Base-by-base conservation (phyloP, 2,888 invertebrate species). In the Harpalus rubripes region DNA sequence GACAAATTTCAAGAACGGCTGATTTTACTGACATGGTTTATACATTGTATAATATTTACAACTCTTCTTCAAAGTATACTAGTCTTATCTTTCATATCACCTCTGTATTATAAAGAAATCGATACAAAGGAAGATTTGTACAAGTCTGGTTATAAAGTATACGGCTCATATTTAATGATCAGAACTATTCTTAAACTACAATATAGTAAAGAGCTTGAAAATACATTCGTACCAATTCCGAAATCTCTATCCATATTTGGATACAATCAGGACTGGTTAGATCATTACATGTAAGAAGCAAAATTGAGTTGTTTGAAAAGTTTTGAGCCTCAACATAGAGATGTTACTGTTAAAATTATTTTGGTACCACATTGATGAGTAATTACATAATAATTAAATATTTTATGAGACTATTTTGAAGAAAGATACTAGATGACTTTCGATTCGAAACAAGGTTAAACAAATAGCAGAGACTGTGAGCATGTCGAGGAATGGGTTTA, bases 21-120 rank as follows among this genome's bases (percentile, higher is more conserved):
- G 10, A 58, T 78, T 12, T 12, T 78, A 56, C 0, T 78, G 22
- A 22, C 15, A 12, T 78, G 56, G 76, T 10, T 78, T n/a, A n/a
- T 52, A 7, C 16, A 26, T n/a, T 59, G 79, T 10, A 61, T 61
- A 8, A 22, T 80, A 6, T 59, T 80, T 41, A 61, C 61, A 15
- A 80, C 79, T 7, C 7, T 80, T n/a, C 39, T 80, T n/a, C 79
- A 80, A 80, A 61, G 59, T 80, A 39, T 61, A n/a, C 16, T 80
- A 16, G 26, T 59, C 10, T 39, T 39, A 7, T 59, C 59, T 1
- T 59, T 80, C 5, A 59, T 80, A 15, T 39, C 16, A 15, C 79
- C 79, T 0, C 26, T 32, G 5, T 80, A 16, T 32, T 80, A 80
- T 61, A n/a, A 18, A 6, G 39, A 80, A 12, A 80, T 80, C 1